phyloP scores from a whole-genome alignment of 2,888 invertebrate genomes.

The Rhagophthalmus giganteus region DNA sequence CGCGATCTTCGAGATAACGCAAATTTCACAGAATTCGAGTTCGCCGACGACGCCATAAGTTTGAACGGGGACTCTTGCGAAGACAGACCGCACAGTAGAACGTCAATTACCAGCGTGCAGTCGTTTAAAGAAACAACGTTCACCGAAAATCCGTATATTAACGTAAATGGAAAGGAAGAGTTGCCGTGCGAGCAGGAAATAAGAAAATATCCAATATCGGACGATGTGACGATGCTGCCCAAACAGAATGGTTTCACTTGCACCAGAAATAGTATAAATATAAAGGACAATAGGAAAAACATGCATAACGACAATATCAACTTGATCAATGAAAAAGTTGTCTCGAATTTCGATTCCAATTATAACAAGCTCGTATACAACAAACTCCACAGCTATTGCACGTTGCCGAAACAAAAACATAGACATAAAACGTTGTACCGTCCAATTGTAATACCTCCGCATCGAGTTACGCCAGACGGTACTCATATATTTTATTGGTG shows the following conservation, averaged over 20 bases:
- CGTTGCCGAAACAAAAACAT: constrained; percentile 55
- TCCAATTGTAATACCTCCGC: constrained; percentile 64
- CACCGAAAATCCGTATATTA: constrained; percentile 56
- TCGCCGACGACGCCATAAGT: constrained; percentile 55
- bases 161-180: constrained; percentile 72
- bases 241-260: constrained; percentile 11
- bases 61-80: constrained; percentile 47
- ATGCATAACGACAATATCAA: constrained; percentile 26
- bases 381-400: constrained; percentile 58
- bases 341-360: constrained; percentile 48
- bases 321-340: constrained; percentile 25
- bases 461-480: constrained; percentile 78
- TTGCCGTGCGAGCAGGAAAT: constrained; percentile 61
- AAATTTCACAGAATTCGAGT: constrained; percentile 51
- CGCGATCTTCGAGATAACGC: constrained; percentile 39
- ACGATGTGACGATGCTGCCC: constrained; percentile 18
- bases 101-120: constrained; percentile 50
- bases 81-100: constrained; percentile 47
- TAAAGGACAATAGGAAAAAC: constrained; percentile 13
- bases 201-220: constrained; percentile 43
- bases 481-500: constrained; percentile 88
- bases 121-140: constrained; percentile 39
- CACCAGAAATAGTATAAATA: background rate
- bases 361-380: constrained; percentile 49
- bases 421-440: constrained; percentile 41